Evolutionary conservation across 2,888 invertebrate species (phyloP).

Genomic region (Agrypnus murinus): DNA sequence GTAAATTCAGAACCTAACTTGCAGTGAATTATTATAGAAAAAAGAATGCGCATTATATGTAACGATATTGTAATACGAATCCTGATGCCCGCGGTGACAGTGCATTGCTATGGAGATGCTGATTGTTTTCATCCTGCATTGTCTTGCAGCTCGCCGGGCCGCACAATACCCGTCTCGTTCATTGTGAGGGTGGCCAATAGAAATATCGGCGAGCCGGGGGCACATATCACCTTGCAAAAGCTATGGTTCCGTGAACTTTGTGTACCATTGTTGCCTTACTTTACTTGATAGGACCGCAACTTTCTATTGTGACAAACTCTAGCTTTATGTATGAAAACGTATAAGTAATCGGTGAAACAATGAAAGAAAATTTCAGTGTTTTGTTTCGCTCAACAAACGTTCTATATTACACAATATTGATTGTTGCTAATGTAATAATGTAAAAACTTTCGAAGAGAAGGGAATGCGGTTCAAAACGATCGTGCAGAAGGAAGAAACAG

Average conservation of each 20-base stretch:
- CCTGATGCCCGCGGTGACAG: slow-evolving; percentile 59
- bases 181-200: slow-evolving; percentile 56
- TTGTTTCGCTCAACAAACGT: not conserved
- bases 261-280: slow-evolving; percentile 54
- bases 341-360: slow-evolving; percentile 24
- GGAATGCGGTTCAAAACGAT: not conserved
- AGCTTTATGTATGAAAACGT: not conserved
- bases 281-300: slow-evolving; percentile 38
- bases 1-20: slow-evolving; percentile 40
- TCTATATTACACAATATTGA: too few species aligned
- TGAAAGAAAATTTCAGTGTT: slow-evolving; percentile 10
- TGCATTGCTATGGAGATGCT: slow-evolving; percentile 61
- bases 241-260: slow-evolving; percentile 59
- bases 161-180: slow-evolving; percentile 58
- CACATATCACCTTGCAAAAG: slow-evolving; percentile 59
- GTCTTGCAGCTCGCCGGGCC: slow-evolving; percentile 56
- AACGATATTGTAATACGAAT: slow-evolving; percentile 55
- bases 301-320: slow-evolving; percentile 13
- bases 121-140: slow-evolving; percentile 60
- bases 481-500: not conserved
- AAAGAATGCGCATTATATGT: slow-evolving; percentile 53
- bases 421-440: too few species aligned
- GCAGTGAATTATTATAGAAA: slow-evolving; percentile 49
- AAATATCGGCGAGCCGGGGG: slow-evolving; percentile 56
- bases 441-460: not conserved